phyloP scores from a whole-genome alignment of 2,888 invertebrate genomes.

The Meteorus colon region DNA sequence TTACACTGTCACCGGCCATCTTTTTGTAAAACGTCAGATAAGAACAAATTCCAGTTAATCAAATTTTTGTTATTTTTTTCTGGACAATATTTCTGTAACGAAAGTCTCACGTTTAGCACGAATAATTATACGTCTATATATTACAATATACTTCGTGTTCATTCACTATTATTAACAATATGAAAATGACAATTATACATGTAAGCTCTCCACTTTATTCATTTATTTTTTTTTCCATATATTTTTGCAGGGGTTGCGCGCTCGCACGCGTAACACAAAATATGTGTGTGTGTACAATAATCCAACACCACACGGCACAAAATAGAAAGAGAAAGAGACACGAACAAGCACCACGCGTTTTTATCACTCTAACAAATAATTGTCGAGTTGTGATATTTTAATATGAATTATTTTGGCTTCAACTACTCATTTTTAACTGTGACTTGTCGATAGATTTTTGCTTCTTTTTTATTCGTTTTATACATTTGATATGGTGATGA shows the following conservation, averaged over 20 bases:
- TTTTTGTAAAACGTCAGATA: conserved; percentile 31
- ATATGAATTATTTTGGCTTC: neutral
- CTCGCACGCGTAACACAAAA: conserved; percentile 23
- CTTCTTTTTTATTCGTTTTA: neutral
- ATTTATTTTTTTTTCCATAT: neutral
- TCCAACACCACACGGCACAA: neutral
- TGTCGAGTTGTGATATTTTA: neutral
- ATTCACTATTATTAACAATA: too few relatives aligned
- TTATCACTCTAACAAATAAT: neutral
- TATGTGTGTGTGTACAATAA: neutral
- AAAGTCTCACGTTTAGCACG: too few relatives aligned
- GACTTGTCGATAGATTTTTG: neutral
- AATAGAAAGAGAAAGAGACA: neutral
- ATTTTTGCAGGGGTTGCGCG: conserved; percentile 4
- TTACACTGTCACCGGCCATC: conserved; percentile 67
- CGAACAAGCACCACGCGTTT: neutral
- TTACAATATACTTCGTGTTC: too few relatives aligned
- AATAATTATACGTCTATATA: too few relatives aligned
- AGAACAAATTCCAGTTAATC: neutral
- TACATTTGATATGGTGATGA: neutral
- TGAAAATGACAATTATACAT: too few relatives aligned
- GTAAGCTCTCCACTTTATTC: neutral
- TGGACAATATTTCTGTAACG: too few relatives aligned
- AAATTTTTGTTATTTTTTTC: too few relatives aligned
- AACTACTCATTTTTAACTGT: too few relatives aligned